Conservation (phyloP, 2,113 vertebrate species). For the Peromyscus leucopus region DNA sequence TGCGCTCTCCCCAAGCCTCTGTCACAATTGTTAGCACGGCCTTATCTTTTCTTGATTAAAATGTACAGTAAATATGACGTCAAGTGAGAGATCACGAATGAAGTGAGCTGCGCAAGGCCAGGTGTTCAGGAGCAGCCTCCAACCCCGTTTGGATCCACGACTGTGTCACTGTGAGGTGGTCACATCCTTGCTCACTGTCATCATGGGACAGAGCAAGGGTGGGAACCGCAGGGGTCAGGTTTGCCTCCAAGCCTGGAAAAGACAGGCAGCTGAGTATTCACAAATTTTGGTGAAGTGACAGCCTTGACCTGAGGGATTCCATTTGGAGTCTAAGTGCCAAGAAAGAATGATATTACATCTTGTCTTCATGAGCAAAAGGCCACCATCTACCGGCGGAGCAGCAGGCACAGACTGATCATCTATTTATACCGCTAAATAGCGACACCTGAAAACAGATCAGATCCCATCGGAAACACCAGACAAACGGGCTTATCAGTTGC, state of each 20-base stretch:
- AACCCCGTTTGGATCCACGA: too few relatives aligned
- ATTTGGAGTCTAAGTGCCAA: neutral
- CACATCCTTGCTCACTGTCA: neutral
- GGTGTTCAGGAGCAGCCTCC: neutral
- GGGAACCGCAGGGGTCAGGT: too few relatives aligned
- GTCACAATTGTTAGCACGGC: accelerated
- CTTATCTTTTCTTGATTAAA: neutral
- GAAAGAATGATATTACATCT: neutral
- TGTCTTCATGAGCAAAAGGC: neutral
- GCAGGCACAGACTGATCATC: neutral
- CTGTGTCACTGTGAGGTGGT: accelerated
- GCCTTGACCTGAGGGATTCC: neutral
- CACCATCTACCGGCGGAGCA: neutral
- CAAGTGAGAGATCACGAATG: neutral
- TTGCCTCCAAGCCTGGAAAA: neutral
- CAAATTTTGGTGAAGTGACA: neutral
- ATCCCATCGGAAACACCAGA: neutral
- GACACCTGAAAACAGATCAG: neutral
- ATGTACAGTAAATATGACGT: accelerated
- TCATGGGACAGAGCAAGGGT: neutral
- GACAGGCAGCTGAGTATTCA: neutral
- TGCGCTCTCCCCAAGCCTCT: neutral
- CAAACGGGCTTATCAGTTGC: neutral
- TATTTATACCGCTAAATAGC: neutral
- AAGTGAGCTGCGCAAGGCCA: too few relatives aligned